These are phyloP conservation scores for Magallana angulata DNA, from an alignment of 1,140 invertebrate species.

Conservation along the genomic window DNA sequence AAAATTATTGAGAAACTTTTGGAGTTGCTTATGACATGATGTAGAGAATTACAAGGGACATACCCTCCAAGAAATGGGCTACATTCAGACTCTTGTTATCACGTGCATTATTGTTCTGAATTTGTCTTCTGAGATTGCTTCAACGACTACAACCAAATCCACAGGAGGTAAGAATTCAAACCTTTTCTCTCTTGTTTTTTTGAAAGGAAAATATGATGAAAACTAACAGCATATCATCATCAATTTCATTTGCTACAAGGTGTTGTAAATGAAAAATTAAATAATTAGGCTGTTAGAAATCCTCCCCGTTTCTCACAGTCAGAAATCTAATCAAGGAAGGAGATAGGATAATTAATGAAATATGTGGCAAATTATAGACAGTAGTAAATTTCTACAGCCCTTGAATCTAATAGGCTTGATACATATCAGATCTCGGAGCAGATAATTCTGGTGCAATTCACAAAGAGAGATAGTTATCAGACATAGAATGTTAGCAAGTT, in stretches of 20 bases:
- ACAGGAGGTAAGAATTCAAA: not conserved
- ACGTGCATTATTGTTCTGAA: constrained; percentile 4
- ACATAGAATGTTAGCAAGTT: constrained; percentile 17
- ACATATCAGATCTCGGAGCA: not conserved
- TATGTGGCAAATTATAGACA: constrained; percentile 34
- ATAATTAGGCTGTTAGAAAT: constrained; percentile 2
- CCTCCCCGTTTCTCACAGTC: not conserved
- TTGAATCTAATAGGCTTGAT: constrained; percentile 38
- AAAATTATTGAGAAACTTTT: not conserved
- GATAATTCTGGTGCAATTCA: constrained; percentile 24
- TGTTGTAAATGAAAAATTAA: not conserved
- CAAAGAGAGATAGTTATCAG: constrained; percentile 22
- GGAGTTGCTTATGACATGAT: not conserved
- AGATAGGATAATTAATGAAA: constrained; percentile 35
- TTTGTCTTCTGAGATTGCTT: not conserved
- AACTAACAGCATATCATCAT: not conserved
- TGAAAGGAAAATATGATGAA: not conserved
- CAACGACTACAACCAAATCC: not conserved
- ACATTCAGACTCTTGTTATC: not conserved
- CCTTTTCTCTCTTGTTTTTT: not conserved
- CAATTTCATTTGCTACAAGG: not conserved
- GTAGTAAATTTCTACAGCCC: constrained; percentile 35
- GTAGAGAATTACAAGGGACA: constrained; percentile 6
- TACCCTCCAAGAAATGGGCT: constrained; percentile 24
- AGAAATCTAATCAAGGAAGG: constrained; percentile 10